Base-by-base conservation (phyloP, 2,888 invertebrate species). In the Argyra leucocephala region DNA sequence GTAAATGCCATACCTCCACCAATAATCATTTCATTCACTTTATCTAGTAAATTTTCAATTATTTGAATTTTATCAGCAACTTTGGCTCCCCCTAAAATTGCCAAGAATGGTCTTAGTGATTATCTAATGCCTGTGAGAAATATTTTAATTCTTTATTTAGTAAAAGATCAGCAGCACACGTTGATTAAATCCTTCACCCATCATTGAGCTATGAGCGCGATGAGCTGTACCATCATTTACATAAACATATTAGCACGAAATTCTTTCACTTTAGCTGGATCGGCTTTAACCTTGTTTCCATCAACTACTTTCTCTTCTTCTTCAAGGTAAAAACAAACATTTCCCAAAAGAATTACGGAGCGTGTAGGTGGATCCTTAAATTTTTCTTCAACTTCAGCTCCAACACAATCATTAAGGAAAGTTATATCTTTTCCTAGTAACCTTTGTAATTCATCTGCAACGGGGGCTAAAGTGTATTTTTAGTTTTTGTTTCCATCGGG, bases 1-100 rank as follows among this genome's bases (percentile, higher is more conserved):
- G 99, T 99, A 78, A 93, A 99, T 1, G 97, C 96, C 99, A 99
- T 99, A 67, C 99, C 99, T 66, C 99, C 99, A 37, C 96, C 97
- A 76, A 99, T 97, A 73, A 99, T 97, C 97, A 99, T 98, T 80
- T 97, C 97, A 77, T 98, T 89, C 0, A 99, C 98, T 83, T 97
- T 97, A 77, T 97, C 97, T 73, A 99, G 80, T 73, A 99, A 81
- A 80, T 98, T 99, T 76, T 98, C 96, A 76, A 99, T 99, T 64
- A 99, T 82, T 74, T 91, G 91, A 73, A 99, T 99, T 81, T 99
- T 99, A 78, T 99, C 99, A 15, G n/a, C n/a, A n/a, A n/a, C n/a
- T n/a, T n/a, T n/a, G n/a, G n/a, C n/a, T n/a, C n/a, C n/a, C n/a
- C n/a, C n/a, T n/a, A n/a, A n/a, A n/a, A n/a, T n/a, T n/a, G n/a